A percentile compares a stretch with the other conserved stretches of the same genome.
phyloP scores from a whole-genome alignment of 2,113 vertebrate genomes.

The Tyto alba region DNA sequence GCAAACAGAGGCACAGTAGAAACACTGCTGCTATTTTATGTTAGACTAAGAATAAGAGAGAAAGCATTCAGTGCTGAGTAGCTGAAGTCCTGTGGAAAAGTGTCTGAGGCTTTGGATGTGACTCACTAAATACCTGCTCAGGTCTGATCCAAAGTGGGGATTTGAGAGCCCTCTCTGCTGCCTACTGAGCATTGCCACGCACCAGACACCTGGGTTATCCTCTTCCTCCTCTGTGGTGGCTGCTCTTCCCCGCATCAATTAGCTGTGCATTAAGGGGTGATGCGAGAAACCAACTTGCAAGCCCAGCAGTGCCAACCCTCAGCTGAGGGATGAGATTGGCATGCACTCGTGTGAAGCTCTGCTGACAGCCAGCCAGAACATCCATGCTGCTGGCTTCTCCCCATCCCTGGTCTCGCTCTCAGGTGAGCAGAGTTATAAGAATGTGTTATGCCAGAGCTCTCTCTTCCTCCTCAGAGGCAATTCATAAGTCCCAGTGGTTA shows the following conservation, averaged over 20 bases:
- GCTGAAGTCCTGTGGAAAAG: neutral
- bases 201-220: neutral
- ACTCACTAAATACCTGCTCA: neutral
- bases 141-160: neutral
- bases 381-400: neutral
- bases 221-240: neutral
- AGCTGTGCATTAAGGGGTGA: neutral
- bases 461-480: neutral
- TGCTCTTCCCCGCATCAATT: neutral
- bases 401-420: neutral
- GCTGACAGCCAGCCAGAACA: neutral
- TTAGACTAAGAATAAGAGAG: neutral
- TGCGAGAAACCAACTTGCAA: neutral
- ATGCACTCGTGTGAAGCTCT: neutral
- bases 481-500: neutral
- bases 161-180: neutral
- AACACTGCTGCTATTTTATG: neutral
- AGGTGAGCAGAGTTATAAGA: neutral
- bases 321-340: neutral
- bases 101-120: neutral
- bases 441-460: neutral
- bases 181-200: neutral
- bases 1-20: neutral
- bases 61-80: neutral
- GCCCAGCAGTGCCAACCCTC: neutral